phyloP scores from a whole-genome alignment of 2,113 vertebrate genomes.

The Cryptotis parvus region DNA sequence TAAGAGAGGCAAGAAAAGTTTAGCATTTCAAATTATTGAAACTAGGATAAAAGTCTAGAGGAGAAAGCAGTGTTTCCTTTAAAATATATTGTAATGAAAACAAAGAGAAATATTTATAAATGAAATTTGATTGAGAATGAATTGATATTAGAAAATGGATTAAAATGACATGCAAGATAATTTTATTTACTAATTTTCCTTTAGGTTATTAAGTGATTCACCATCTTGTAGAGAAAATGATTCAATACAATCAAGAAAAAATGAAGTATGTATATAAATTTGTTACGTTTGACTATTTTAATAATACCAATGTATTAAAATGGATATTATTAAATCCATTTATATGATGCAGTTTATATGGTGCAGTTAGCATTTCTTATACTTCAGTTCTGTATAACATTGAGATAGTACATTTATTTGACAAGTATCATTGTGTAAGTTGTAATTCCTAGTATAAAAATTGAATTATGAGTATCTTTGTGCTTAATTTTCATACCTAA shows the following conservation, averaged over 20 bases:
- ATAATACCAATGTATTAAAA: neutral
- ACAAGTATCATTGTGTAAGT: neutral
- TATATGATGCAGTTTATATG: neutral
- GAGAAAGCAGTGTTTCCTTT: neutral
- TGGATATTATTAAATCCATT: too few species aligned
- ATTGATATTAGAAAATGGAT: constrained; percentile 32
- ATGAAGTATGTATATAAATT: constrained; percentile 90
- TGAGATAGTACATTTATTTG: constrained; percentile 14
- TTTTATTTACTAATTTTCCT: constrained; percentile 36
- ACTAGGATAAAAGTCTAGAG: neutral
- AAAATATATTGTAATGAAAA: constrained; percentile 16
- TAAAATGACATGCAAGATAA: constrained; percentile 4
- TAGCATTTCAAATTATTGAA: constrained; percentile 65
- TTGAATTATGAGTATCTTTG: neutral
- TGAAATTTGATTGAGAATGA: constrained; percentile 42
- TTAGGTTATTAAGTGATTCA: constrained; percentile 93
- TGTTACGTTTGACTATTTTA: constrained; percentile 27
- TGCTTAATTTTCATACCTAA: constrained; percentile 8
- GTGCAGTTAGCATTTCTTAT: neutral
- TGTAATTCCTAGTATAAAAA: neutral
- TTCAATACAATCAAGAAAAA: constrained; percentile 90
- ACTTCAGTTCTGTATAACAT: neutral
- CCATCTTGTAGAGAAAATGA: constrained; percentile 92
- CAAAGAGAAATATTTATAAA: constrained; percentile 24
- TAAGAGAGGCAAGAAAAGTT: neutral